Percentiles rank a stretch among this genome's conserved stretches.
phyloP scores from a whole-genome alignment of 2,888 invertebrate species.

The Buathra laborator region DNA sequence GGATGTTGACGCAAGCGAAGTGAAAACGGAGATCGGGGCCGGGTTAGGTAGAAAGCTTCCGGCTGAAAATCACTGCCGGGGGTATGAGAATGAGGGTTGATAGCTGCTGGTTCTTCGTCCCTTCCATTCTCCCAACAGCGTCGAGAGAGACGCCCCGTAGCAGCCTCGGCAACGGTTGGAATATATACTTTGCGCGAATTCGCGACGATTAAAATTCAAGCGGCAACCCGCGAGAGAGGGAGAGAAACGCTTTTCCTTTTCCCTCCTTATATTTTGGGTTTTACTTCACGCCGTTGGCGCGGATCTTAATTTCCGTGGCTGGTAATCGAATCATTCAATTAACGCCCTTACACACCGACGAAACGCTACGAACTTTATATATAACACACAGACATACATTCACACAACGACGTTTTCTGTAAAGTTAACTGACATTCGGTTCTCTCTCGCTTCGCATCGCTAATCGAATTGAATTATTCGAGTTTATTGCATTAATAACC shows the following conservation, averaged over 20 bases:
- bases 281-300: slow-evolving; percentile 70
- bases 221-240: slow-evolving; percentile 42
- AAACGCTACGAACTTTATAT: slow-evolving; percentile 29
- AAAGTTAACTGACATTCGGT: slow-evolving; percentile 80
- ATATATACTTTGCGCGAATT: slow-evolving; percentile 40
- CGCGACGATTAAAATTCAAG: slow-evolving; percentile 68
- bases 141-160: background rate
- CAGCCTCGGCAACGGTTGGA: slow-evolving; percentile 5
- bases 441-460: slow-evolving; percentile 53
- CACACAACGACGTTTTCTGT: slow-evolving; percentile 1
- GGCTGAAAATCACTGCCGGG: slow-evolving; percentile 60
- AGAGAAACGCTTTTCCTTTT: slow-evolving; percentile 20
- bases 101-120: slow-evolving; percentile 35
- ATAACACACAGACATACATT: background rate
- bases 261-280: slow-evolving; percentile 77
- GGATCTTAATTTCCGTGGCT: slow-evolving; percentile 80
- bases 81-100: slow-evolving; percentile 46
- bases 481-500: slow-evolving; percentile 80
- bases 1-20: slow-evolving; percentile 67
- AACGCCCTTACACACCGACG: slow-evolving; percentile 75
- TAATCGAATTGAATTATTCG: slow-evolving; percentile 72
- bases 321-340: slow-evolving; percentile 83
- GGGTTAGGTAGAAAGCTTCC: slow-evolving; percentile 58
- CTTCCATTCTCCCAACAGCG: slow-evolving; percentile 34
- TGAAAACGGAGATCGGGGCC: slow-evolving; percentile 67